These are phyloP conservation scores for Drosophila nr. perissopoda DNA, from an alignment of 2,888 invertebrate genomes.

Conservation along the genomic window DNA sequence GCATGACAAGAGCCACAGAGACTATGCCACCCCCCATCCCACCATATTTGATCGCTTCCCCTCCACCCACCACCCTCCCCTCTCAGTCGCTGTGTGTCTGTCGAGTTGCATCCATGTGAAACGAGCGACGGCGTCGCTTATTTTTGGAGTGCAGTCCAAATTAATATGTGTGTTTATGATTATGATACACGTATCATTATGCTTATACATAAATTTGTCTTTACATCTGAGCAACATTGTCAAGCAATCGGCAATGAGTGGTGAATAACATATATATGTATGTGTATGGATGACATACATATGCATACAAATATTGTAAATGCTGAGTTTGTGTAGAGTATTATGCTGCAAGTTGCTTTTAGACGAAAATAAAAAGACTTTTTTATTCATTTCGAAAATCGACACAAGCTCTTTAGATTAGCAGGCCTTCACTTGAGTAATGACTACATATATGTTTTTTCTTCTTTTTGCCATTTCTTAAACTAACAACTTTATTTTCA, in stretches of 20 bases:
- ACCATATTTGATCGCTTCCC: constrained; percentile 8
- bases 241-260: constrained; percentile 32
- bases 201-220: constrained; percentile 53
- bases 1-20: constrained; percentile 57
- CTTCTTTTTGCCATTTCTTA: constrained; percentile 10
- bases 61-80: not conserved
- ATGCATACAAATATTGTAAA: not conserved
- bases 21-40: not conserved
- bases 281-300: not conserved
- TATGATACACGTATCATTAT: constrained; percentile 74
- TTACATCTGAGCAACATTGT: constrained; percentile 49
- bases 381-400: not conserved
- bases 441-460: not conserved
- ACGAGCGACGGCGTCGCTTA: constrained; percentile 68
- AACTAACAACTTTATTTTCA: constrained; percentile 26
- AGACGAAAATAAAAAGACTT: not conserved
- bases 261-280: constrained; percentile 2
- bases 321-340: not conserved
- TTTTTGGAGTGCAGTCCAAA: constrained; percentile 77
- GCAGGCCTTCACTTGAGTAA: not conserved
- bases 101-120: constrained; percentile 72
- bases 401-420: not conserved
- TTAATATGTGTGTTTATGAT: constrained; percentile 79
- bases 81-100: constrained; percentile 25
- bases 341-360: not conserved